Base-by-base conservation (phyloP, 2,113 vertebrate species). In the Melozone crissalis region DNA sequence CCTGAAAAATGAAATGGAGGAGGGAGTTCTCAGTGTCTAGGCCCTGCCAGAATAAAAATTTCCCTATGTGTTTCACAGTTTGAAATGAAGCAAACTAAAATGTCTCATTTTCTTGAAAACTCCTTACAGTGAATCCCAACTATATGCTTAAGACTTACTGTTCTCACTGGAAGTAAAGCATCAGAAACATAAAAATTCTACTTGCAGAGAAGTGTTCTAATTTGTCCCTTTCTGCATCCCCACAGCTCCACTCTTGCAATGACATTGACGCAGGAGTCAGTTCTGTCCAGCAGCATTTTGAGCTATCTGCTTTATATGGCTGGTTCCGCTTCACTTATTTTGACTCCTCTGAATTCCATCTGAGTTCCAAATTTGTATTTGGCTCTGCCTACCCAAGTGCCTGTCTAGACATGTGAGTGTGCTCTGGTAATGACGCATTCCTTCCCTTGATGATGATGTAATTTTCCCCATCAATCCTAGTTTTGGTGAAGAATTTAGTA, bases 261-360 rank as follows among this genome's bases (percentile, higher is more conserved):
- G 86, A 81, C 88, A 67, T 62, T 93, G 95, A 91, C 15, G 39
- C 78, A 84, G 75, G 72, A 94, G 72, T 83, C 77, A 75, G 65
- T 80, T 90, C 88, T 92, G 90, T 95, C 96, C 96, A 96, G 96
- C 84, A 95, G 78, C 71, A 89, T 92, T 90, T 91, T 0, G 1
- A 87, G 69, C 87, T 95, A 93, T 94, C 93, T 97, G 84, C 90
- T 96, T 78, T 77, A 2, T 87, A 78, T 66, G 79, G 28, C 77
- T 91, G 74, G 41, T 93, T 95, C 91, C 87, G 83, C 88, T 97
- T 95, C 80, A 91, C 84, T 94, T 92, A 57, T 91, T 94, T 94
- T 76, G 91, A 94, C 84, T 94, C 77, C 87, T 93, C 89, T 96
- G 73, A 75, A 37, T 94, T 94, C 84, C 68, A 61, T 96, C 81